phyloP scores from a whole-genome alignment of 1,140 invertebrate genomes.

The Ooceraea biroi region DNA sequence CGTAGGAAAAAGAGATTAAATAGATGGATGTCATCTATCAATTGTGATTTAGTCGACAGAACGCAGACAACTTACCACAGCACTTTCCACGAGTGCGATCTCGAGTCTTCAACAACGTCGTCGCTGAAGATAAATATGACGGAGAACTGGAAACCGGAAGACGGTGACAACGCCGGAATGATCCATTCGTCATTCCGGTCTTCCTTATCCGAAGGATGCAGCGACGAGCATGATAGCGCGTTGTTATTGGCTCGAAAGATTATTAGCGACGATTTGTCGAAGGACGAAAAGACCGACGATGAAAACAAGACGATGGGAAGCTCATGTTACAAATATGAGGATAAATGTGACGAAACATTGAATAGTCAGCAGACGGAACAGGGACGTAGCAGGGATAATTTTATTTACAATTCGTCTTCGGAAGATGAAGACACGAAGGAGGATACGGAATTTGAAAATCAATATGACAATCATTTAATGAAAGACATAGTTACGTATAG shows the following conservation, averaged over 20 bases:
- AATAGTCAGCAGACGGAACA: not conserved
- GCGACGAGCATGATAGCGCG: constrained; percentile 31
- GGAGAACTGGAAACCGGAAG: constrained; percentile 28
- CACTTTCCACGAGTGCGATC: constrained; percentile 13
- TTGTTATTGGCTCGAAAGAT: constrained; percentile 18
- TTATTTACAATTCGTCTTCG: not conserved
- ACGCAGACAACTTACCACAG: constrained; percentile 20
- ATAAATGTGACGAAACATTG: constrained; percentile 8
- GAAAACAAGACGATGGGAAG: not conserved
- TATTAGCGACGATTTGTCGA: not conserved
- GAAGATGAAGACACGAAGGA: not conserved
- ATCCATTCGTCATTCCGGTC: constrained; percentile 16
- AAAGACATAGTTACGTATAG: constrained; percentile 12
- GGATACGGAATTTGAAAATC: not conserved
- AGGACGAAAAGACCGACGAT: constrained; percentile 3
- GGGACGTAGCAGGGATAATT: not conserved
- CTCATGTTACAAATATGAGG: constrained; percentile 22
- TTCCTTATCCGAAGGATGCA: constrained; percentile 19
- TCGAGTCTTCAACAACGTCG: not conserved
- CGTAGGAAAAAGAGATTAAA: not conserved
- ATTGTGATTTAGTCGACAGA: constrained; percentile 17
- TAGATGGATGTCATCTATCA: constrained; percentile 3
- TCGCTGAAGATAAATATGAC: constrained; percentile 48
- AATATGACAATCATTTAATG: not conserved
- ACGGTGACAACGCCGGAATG: not conserved